Conservation (phyloP, 2,797 vertebrate genomes). For the Rhabdomys pumilio region DNA sequence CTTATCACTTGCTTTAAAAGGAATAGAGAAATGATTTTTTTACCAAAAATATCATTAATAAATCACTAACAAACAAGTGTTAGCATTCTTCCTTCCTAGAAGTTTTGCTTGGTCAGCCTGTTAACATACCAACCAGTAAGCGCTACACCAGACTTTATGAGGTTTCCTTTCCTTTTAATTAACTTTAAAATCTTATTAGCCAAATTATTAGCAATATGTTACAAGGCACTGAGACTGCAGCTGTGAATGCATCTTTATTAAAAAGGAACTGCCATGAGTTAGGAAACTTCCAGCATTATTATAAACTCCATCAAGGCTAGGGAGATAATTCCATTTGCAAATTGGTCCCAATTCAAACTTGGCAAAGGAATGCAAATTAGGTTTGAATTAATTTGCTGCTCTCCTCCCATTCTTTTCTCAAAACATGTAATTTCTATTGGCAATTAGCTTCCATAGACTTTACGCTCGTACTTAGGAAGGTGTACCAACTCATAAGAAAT, state of each 20-base stretch:
- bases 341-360: slow-evolving; percentile 84
- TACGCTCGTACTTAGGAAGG: slow-evolving; percentile 74
- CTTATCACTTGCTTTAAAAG: slow-evolving; percentile 8
- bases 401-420: slow-evolving; percentile 67
- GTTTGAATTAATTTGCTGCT: slow-evolving; percentile 80
- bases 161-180: slow-evolving; percentile 83
- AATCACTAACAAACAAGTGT: slow-evolving; percentile 48
- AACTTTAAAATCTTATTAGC: slow-evolving; percentile 85
- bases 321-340: slow-evolving; percentile 85
- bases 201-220: slow-evolving; percentile 85
- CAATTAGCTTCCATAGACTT: slow-evolving; percentile 82
- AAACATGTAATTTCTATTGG: slow-evolving; percentile 82
- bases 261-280: slow-evolving; percentile 79
- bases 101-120: slow-evolving; percentile 78
- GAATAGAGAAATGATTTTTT: slow-evolving; percentile 1
- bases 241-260: slow-evolving; percentile 84
- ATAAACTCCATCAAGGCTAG: slow-evolving; percentile 80
- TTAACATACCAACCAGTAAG: slow-evolving; percentile 56
- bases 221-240: slow-evolving; percentile 76
- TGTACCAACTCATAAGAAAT: slow-evolving; percentile 73
- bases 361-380: slow-evolving; percentile 82
- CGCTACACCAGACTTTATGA: slow-evolving; percentile 74
- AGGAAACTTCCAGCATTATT: slow-evolving; percentile 83
- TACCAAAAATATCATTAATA: not conserved
- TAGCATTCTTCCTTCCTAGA: not conserved